These are phyloP conservation scores for Myopa testacea DNA, from an alignment of 2,888 invertebrate genomes.

Conservation along the genomic window DNA sequence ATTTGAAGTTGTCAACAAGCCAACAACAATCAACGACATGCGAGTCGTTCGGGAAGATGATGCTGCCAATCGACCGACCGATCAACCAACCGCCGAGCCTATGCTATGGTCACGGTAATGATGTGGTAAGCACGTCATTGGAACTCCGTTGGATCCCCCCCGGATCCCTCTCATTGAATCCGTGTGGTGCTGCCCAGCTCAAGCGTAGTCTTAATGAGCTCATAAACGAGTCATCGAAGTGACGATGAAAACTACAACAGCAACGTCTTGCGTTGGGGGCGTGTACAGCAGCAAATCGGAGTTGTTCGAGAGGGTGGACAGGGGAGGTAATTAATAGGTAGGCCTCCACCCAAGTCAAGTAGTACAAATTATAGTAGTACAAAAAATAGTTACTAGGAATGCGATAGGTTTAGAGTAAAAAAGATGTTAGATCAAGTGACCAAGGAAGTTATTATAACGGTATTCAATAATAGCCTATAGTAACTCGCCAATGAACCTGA, in stretches of 20 bases:
- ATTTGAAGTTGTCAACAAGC: conserved; percentile 52
- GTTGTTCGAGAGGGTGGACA: background rate
- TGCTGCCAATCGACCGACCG: background rate
- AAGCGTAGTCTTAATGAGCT: conserved; percentile 47
- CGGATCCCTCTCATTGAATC: conserved; percentile 27
- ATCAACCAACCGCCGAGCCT: conserved; percentile 30
- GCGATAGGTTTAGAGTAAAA: no score
- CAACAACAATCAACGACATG: conserved; percentile 46
- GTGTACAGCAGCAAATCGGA: background rate
- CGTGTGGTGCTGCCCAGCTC: conserved; percentile 46
- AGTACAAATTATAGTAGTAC: background rate
- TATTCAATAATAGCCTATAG: no score
- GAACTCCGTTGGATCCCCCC: background rate
- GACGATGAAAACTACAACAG: conserved; percentile 9
- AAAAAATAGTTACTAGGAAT: no score
- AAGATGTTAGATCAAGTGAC: no score
- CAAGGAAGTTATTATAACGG: no score
- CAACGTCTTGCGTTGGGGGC: no score
- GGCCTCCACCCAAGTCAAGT: background rate
- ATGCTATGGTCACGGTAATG: conserved; percentile 10
- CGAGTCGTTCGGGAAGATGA: background rate
- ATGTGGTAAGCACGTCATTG: conserved; percentile 32
- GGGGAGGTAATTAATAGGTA: background rate
- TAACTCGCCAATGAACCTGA: no score
- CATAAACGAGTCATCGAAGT: conserved; percentile 32